Base-by-base conservation (phyloP, 2,888 invertebrate species). In the Epinotia brunnichana region DNA sequence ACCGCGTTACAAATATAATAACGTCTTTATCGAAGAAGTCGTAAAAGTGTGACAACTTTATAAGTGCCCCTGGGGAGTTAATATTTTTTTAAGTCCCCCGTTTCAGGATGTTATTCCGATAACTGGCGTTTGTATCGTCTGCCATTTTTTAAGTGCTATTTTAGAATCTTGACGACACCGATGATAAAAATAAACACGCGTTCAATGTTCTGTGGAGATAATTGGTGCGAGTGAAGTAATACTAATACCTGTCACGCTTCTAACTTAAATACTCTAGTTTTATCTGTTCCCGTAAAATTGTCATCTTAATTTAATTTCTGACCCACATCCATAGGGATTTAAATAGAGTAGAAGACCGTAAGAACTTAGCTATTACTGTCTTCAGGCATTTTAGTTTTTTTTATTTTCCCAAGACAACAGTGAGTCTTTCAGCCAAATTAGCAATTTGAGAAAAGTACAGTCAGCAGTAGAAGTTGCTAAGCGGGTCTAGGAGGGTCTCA, bases 1-100 rank as follows among this genome's bases (percentile, higher is more conserved):
- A 70, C 17, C 56, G 54, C 75, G 74, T 76, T 74, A 72, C 74
- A 76, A 77, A 78, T 78, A 75, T 75, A 77, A 76, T 78, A 78
- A 80, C 74, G 69, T 72, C 77, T 77, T 79, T 79, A 81, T 79
- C 77, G 77, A 75, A 76, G 77, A 75, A 74, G 74, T 78, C 79
- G 74, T 79, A 80, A 81, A 79, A 69, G 56, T 70, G 75, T 69
- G 76, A 77, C 76, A 73, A 77, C 75, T 80, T 73, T 73, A 71
- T 76, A 70, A 76, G 70, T 70, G 74, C 75, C 68, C 74, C 66
- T 68, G 74, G 72, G 11, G 72, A 56, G 70, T 75, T 76, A 62
- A 68, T 68, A 68, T 68, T 72, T 68, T 71, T 72, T 68, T 62
- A 72, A 72, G 72, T 56, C 51, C 39, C 62, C 61, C 62, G 54